Conservation (phyloP, 1,140 invertebrate species). For the Ptiloglossa arizonensis region DNA sequence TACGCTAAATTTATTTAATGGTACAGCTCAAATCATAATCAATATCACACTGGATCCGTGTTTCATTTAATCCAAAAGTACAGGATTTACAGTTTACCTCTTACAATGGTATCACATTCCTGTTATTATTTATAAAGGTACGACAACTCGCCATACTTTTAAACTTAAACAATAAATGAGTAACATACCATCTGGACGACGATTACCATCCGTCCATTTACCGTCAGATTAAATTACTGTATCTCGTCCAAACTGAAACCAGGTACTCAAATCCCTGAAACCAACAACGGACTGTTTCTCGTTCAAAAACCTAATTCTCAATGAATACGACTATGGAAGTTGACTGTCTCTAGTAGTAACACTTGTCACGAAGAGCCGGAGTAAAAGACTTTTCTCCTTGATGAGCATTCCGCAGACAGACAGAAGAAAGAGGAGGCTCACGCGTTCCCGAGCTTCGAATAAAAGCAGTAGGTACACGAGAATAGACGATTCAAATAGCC, state of each 20-base stretch:
- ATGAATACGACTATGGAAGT: background rate
- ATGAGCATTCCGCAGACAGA: conserved; percentile 10
- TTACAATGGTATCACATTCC: too few relatives aligned
- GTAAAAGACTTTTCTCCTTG: background rate
- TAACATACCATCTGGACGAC: too few relatives aligned
- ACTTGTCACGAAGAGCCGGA: background rate
- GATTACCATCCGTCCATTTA: too few relatives aligned
- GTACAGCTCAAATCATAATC: too few relatives aligned
- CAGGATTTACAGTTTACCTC: too few relatives aligned
- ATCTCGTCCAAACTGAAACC: background rate
- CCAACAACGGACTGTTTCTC: background rate
- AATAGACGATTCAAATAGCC: conserved; percentile 32
- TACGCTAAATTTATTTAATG: too few relatives aligned
- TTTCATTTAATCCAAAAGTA: too few relatives aligned
- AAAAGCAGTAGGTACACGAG: background rate
- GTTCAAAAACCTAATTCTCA: background rate
- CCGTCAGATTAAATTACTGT: too few relatives aligned
- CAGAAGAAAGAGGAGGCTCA: background rate
- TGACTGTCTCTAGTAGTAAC: background rate
- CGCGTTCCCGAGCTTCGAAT: background rate
- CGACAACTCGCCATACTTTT: too few relatives aligned
- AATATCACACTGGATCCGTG: too few relatives aligned
- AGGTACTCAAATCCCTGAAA: background rate
- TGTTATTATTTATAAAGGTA: too few relatives aligned
- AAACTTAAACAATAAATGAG: too few relatives aligned